These are phyloP conservation scores for Drosophila sp. DNA, from an alignment of 1,140 invertebrate species.

Conservation along the genomic window DNA sequence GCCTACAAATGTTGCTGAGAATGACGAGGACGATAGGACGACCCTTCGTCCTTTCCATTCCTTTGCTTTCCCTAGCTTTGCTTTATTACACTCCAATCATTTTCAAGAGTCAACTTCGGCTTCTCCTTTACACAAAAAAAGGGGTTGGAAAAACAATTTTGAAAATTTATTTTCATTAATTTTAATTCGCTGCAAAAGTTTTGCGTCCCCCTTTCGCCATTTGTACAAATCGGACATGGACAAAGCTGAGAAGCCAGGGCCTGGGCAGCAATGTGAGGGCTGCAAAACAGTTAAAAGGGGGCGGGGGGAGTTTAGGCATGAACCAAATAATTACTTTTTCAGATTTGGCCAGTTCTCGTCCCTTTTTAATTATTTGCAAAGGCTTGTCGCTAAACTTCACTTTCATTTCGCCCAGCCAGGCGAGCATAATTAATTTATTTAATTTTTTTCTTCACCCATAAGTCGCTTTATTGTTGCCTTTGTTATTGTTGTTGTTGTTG, in stretches of 20 bases:
- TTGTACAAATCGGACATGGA: constrained; percentile 12
- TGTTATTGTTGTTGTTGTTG: constrained; percentile 5
- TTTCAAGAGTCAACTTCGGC: constrained; percentile 68
- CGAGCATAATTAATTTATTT: constrained; percentile 79
- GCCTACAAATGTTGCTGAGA: constrained; percentile 11
- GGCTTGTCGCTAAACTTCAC: constrained; percentile 58
- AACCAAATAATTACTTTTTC: constrained; percentile 79
- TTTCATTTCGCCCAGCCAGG: constrained; percentile 44
- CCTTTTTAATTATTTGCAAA: constrained; percentile 78
- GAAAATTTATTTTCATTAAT: constrained; percentile 83
- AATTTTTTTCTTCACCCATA: constrained; percentile 50
- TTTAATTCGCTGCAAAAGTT: constrained; percentile 80
- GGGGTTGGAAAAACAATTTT: constrained; percentile 76
- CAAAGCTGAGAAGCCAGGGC: constrained; percentile 1
- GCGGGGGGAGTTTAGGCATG: not conserved
- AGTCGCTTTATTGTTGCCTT: constrained; percentile 5
- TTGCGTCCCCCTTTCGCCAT: constrained; percentile 29
- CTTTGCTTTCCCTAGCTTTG: constrained; percentile 58
- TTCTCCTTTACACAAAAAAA: constrained; percentile 33
- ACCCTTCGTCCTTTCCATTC: constrained; percentile 61
- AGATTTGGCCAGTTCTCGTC: constrained; percentile 66
- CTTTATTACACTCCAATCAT: constrained; percentile 78
- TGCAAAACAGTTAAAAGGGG: not conserved
- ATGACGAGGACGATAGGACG: constrained; percentile 25
- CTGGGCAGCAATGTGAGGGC: not conserved